Percentiles rank a stretch among this genome's conserved stretches.
These are phyloP conservation scores for Aphaenogaster ashmeadi DNA, from an alignment of 1,140 invertebrate species.

Conservation along the genomic window DNA sequence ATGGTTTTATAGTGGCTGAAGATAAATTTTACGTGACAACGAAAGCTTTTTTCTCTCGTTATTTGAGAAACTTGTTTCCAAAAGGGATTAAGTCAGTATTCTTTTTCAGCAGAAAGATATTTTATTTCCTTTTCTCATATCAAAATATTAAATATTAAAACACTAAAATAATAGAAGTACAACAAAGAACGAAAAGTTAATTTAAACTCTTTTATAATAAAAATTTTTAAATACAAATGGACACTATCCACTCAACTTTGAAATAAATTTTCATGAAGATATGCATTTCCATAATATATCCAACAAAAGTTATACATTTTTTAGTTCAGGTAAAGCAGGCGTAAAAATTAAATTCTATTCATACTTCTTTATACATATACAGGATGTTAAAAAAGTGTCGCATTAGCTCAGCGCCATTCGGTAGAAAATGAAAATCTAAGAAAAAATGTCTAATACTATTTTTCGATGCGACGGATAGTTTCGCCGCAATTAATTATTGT, in stretches of 20 bases:
- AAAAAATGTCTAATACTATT: too few relatives aligned
- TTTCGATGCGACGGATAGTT: too few relatives aligned
- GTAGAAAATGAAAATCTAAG: too few relatives aligned
- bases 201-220: constrained; percentile 5
- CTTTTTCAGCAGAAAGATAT: background rate
- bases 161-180: background rate
- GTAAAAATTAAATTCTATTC: background rate
- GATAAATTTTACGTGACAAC: constrained; percentile 32
- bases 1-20: constrained; percentile 4
- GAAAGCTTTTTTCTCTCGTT: background rate
- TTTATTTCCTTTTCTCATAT: background rate
- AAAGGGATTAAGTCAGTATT: background rate
- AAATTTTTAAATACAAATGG: background rate
- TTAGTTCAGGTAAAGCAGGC: background rate
- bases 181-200: background rate
- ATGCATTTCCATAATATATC: background rate
- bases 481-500: too few relatives aligned
- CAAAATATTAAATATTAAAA: constrained; percentile 20
- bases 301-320: background rate
- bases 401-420: too few relatives aligned
- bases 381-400: too few relatives aligned
- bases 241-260: background rate
- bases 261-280: background rate
- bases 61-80: background rate
- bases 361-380: background rate